phyloP scores from a whole-genome alignment of 1,140 invertebrate species.

The Hydropsyche tenuis region DNA sequence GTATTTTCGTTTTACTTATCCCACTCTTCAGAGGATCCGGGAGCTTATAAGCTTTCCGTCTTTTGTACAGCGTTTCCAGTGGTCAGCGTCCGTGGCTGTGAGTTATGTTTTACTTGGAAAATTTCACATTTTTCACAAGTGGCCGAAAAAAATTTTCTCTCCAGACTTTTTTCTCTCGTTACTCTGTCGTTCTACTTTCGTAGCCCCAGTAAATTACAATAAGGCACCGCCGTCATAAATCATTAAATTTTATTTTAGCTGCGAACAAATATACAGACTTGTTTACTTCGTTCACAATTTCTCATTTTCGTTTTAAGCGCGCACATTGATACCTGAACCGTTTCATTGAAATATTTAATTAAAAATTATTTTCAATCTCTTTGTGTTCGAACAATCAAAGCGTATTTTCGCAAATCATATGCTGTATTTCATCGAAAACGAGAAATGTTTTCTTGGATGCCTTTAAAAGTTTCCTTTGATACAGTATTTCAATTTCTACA shows the following conservation, averaged over 20 bases:
- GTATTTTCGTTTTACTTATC: not conserved
- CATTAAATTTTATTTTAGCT: slow-evolving; percentile 15
- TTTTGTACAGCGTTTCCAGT: not conserved
- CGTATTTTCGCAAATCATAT: too few relatives aligned
- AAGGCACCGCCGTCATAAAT: slow-evolving; percentile 12
- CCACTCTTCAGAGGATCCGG: not conserved
- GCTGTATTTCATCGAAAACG: too few relatives aligned
- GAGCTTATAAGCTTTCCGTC: not conserved
- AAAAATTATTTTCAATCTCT: too few relatives aligned
- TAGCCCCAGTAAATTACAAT: slow-evolving; percentile 18
- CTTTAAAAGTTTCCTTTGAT: slow-evolving; percentile 2
- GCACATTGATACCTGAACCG: too few relatives aligned
- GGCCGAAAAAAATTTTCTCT: slow-evolving; percentile 1
- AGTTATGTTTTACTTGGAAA: slow-evolving; percentile 12
- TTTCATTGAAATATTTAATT: too few relatives aligned
- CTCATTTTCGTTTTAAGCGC: not conserved
- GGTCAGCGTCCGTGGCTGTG: not conserved
- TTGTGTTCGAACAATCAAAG: too few relatives aligned
- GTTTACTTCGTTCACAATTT: slow-evolving; percentile 1
- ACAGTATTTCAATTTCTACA: not conserved
- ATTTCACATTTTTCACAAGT: slow-evolving; percentile 1
- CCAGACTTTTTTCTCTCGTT: not conserved
- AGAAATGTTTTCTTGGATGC: too few relatives aligned
- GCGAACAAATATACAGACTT: slow-evolving; percentile 4
- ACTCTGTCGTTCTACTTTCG: slow-evolving; percentile 12